Evolutionary conservation across 2,888 invertebrate species (phyloP).

Genomic region (Xestia ashworthii): DNA sequence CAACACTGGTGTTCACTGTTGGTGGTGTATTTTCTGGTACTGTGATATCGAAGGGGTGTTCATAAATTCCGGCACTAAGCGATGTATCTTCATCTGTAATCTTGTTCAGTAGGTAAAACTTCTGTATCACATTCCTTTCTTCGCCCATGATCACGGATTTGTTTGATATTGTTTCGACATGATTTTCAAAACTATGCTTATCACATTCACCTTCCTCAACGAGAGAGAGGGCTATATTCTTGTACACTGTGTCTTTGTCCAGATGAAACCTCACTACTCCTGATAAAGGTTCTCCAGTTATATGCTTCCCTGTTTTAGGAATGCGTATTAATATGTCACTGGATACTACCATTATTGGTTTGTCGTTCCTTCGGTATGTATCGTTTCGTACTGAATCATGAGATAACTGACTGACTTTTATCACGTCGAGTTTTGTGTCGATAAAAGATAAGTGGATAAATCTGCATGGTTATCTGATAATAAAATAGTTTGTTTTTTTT

Average conservation of each 20-base stretch:
- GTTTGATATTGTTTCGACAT: not conserved
- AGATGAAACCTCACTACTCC: conserved; percentile 66
- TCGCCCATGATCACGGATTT: not conserved
- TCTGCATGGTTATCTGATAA: not conserved
- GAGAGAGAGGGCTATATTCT: conserved; percentile 63
- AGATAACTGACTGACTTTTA: not conserved
- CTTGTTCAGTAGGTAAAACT: conserved; percentile 24
- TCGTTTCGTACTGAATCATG: not conserved
- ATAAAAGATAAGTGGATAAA: not conserved
- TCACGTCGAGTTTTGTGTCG: not conserved
- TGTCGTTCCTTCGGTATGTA: not conserved
- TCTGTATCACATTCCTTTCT: conserved; percentile 27
- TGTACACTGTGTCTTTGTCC: conserved; percentile 60
- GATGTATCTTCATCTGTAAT: not conserved
- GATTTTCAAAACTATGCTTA: not conserved
- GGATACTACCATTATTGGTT: conserved; percentile 62
- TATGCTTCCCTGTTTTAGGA: conserved; percentile 1
- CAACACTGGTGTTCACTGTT: conserved; percentile 34
- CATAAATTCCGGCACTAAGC: conserved; percentile 35
- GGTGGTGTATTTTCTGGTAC: conserved; percentile 41
- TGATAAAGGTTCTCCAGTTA: conserved; percentile 58
- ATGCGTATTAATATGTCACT: conserved; percentile 67
- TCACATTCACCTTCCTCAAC: not conserved
- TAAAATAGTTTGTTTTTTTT: not conserved
- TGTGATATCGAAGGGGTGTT: conserved; percentile 34